Evolutionary conservation across 1,140 invertebrate genomes (phyloP), one percentile per base, ranked within the genome.

Genomic region (Drosophila pectinifera): DNA sequence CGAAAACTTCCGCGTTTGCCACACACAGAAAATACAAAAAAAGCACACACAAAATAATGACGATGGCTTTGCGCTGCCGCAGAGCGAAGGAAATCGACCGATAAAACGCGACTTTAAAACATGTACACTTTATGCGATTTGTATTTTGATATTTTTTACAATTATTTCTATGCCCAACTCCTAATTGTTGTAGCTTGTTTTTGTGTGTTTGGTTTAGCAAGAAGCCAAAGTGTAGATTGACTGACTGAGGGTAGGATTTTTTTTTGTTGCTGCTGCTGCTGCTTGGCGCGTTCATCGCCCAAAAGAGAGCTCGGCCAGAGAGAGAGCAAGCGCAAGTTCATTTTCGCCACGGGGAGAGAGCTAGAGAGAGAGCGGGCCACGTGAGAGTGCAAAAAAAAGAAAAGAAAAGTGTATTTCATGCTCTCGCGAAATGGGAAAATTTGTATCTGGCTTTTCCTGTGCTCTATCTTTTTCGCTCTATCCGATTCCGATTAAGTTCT

Each of bases 141-240:
- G 28, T 55, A 22, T 46, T 28, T 20, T 18, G 24, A 54, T 68
- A 55, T 55, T 11, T 38, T 51, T 48, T 53, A 16, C 14, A 51
- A 58, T 55, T 56, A 63, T 70, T 58, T 28, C 22, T 41, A 28
- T 28, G 45, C 10, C 48, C 51, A 55, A 46, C 48, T 45, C n/a
- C 39, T 59, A 31, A 63, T 45, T 63, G 80, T 67, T 45, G 43
- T 58, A 49, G 56, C 64, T 62, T 54, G 46, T 62, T 70, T 62
- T 81, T 83, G 51, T 63, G 51, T 88, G 82, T 80, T 80, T 85
- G 78, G 90, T 85, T 85, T 91, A 91, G 91, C 82, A 90, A 88
- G 90, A 91, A 92, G 91, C 91, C 90, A 91, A 91, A 92, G 91
- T 92, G 88, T 91, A 90, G 91, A 92, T 91, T 91, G 91, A 91